Evolutionary conservation across 1,140 invertebrate genomes (phyloP).

Genomic region (Drosophila guanche): DNA sequence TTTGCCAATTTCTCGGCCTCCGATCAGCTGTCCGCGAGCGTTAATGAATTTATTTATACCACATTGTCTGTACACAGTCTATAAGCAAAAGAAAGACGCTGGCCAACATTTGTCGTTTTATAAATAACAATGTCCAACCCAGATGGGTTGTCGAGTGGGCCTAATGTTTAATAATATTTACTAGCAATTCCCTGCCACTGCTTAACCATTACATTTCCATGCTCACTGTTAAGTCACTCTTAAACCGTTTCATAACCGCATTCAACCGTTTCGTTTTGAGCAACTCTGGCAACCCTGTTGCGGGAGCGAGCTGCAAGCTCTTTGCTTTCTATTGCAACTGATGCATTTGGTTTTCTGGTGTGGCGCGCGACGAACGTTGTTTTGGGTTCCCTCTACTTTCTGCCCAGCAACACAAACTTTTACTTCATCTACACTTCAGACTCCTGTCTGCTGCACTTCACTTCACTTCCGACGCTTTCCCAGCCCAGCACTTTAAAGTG

Average conservation of each 20-base stretch:
- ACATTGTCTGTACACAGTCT: slow-evolving; percentile 7
- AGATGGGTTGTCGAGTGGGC: slow-evolving; percentile 41
- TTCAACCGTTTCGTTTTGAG: not conserved
- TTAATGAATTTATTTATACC: slow-evolving; percentile 78
- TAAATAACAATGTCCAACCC: slow-evolving; percentile 52
- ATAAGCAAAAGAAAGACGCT: slow-evolving; percentile 24
- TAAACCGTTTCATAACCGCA: slow-evolving; percentile 14
- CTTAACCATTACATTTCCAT: not conserved
- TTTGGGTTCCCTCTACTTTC: slow-evolving; percentile 50
- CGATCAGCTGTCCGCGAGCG: slow-evolving; percentile 61
- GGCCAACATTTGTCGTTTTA: slow-evolving; percentile 54
- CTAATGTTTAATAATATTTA: not conserved
- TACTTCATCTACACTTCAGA: slow-evolving; percentile 62
- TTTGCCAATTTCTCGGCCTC: slow-evolving; percentile 43
- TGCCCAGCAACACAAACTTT: slow-evolving; percentile 54
- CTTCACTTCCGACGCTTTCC: slow-evolving; percentile 35
- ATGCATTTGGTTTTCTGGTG: slow-evolving; percentile 78
- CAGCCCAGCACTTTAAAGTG: slow-evolving; percentile 60
- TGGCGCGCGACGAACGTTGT: slow-evolving; percentile 75
- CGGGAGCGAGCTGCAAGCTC: slow-evolving; percentile 15
- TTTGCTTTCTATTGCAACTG: slow-evolving; percentile 39
- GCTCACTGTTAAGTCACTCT: slow-evolving; percentile 7
- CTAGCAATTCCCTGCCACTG: no score
- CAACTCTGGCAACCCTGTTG: slow-evolving; percentile 41
- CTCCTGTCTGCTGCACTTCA: slow-evolving; percentile 40